phyloP scores from a whole-genome alignment of 2,113 vertebrate species.

The Aphelocoma coerulescens region DNA sequence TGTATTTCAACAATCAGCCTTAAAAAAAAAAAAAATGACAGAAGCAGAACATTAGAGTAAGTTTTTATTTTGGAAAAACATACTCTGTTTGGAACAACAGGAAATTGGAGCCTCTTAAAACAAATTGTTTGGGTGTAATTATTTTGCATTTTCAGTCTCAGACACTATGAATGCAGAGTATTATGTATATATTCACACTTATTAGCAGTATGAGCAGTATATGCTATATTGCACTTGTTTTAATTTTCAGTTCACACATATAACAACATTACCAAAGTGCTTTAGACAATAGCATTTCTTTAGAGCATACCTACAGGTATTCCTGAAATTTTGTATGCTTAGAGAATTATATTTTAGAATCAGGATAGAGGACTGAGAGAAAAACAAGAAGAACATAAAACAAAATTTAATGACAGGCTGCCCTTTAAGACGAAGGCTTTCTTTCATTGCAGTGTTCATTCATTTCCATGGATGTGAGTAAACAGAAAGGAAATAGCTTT shows the following conservation, averaged over 20 bases:
- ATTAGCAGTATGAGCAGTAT: not conserved
- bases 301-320: not conserved
- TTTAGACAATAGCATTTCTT: not conserved
- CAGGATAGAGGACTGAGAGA: not conserved
- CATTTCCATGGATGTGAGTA: conserved; percentile 26
- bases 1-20: not conserved
- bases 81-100: not conserved
- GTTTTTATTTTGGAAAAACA: not conserved
- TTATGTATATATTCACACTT: not conserved
- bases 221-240: not conserved
- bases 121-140: not conserved
- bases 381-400: not conserved
- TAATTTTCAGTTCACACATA: not conserved
- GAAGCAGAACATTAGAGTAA: not conserved
- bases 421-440: not conserved
- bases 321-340: not conserved
- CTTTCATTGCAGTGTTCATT: conserved; percentile 20
- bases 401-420: not conserved
- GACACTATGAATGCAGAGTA: not conserved
- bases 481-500: conserved; percentile 53
- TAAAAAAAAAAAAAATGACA: not conserved
- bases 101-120: not conserved
- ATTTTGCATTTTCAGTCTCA: not conserved
- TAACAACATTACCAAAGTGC: not conserved
- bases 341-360: not conserved